These are phyloP conservation scores for Bombus polaris DNA, from an alignment of 1,140 invertebrate genomes.

Conservation along the genomic window DNA sequence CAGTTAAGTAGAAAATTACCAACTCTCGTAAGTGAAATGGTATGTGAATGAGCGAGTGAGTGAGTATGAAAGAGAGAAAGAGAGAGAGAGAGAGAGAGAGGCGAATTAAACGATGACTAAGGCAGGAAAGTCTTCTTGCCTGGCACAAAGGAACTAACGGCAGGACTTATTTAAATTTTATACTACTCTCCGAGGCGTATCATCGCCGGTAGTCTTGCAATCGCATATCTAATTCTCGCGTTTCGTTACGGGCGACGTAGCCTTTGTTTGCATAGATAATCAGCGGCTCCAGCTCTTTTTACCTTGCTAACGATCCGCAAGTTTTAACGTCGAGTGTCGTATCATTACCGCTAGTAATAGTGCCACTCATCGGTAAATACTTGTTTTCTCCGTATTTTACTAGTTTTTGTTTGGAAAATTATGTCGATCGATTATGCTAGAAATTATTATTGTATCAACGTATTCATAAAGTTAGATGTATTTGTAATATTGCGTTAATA, in stretches of 20 bases:
- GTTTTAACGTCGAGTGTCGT: not conserved
- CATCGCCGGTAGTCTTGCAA: conserved; percentile 7
- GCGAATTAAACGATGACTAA: conserved; percentile 17
- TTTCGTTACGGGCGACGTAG: not conserved
- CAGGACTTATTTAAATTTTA: not conserved
- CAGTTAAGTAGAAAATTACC: conserved; percentile 13
- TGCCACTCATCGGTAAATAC: too few species aligned
- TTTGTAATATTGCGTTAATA: too few species aligned
- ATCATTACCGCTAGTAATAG: too few species aligned
- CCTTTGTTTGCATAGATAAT: conserved; percentile 5
- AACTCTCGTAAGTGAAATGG: not conserved
- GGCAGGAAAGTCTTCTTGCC: not conserved
- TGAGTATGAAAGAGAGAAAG: too few species aligned
- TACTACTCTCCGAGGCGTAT: not conserved
- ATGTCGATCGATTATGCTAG: too few species aligned
- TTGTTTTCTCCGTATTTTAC: too few species aligned
- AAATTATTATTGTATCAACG: too few species aligned
- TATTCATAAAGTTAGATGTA: too few species aligned
- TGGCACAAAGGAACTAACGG: not conserved
- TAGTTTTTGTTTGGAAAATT: too few species aligned
- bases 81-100: too few species aligned
- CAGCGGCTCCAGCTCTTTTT: not conserved
- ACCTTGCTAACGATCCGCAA: not conserved
- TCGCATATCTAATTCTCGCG: conserved; percentile 14
- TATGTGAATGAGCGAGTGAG: too few species aligned